Base-by-base conservation (phyloP, 2,888 invertebrate species). In the Nineta flava region DNA sequence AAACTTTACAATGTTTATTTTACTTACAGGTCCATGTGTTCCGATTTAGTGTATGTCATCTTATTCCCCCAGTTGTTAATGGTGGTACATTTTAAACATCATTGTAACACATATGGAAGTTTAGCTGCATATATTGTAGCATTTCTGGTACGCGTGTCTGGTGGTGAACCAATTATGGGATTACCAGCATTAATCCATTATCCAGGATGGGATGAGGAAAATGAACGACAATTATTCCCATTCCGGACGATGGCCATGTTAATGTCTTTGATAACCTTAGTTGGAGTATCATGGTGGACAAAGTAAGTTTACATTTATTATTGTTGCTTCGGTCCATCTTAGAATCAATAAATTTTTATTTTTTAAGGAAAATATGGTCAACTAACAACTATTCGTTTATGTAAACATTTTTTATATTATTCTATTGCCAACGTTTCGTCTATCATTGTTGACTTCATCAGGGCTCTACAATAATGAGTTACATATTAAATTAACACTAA, bases 41-140 rank as follows among this genome's bases (percentile, higher is more conserved):
- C 96, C 44, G 99, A 99, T 71, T 75, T 99, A 65, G 96, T 99
- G 56, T 99, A 96, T 75, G 95, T 96, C 57, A 94, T 99, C 63
- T 79, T 99, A 57, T 99, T 99, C 70, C 97, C 99, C 1, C 99
- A 95, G 70, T 80, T 99, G 17, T 76, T 96, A 59, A 94, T 94
- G 83, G 97, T 97, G 58, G 94, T 99, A 17, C 95, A 97, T 71
- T 88, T 94, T 71, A 86, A 88, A 67, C 77, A 83, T 56, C 76
- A 88, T 65, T 92, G 93, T 72, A 99, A 99, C 72, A 96, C 96
- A 9, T 99, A 99, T 68, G 97, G 97, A 34, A 95, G 95, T 41
- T 72, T 99, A 48, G 74, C 86, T 1, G 92, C 91, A 1, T 92
- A 92, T 68, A 74, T 88, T 53, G 77, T 91, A 55, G 93, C 92